Conservation (phyloP, 2,888 invertebrate species). For the Arge pagana region DNA sequence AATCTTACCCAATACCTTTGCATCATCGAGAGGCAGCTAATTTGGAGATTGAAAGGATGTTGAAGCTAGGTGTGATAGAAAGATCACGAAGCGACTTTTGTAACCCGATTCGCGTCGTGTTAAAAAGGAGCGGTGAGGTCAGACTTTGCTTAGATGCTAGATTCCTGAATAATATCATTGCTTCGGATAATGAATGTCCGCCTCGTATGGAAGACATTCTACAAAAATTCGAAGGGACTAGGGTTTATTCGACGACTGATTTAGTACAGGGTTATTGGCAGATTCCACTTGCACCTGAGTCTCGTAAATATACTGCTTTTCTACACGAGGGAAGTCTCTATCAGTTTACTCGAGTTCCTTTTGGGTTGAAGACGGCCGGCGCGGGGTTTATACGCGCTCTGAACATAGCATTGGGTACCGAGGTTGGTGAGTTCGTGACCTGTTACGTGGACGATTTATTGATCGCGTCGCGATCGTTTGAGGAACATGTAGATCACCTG, state of each 20-base stretch:
- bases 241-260: slow-evolving; percentile 31
- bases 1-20: slow-evolving; percentile 41
- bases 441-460: slow-evolving; percentile 14
- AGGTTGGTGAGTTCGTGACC: background rate
- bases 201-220: slow-evolving; percentile 32
- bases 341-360: slow-evolving; percentile 37
- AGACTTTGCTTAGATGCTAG: slow-evolving; percentile 44
- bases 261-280: slow-evolving; percentile 38
- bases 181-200: slow-evolving; percentile 36
- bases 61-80: slow-evolving; percentile 36
- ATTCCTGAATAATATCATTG: slow-evolving; percentile 37
- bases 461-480: background rate
- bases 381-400: slow-evolving; percentile 15
- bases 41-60: slow-evolving; percentile 37
- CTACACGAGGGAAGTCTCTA: slow-evolving; percentile 26
- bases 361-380: slow-evolving; percentile 40
- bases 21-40: slow-evolving; percentile 33
- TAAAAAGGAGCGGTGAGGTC: slow-evolving; percentile 40
- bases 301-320: slow-evolving; percentile 31
- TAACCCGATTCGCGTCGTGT: slow-evolving; percentile 39
- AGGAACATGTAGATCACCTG: background rate
- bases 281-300: slow-evolving; percentile 27
- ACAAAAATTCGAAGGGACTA: slow-evolving; percentile 25
- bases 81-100: slow-evolving; percentile 35
- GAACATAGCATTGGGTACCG: background rate